A percentile compares a stretch with the other conserved stretches of the same genome.
phyloP scores from a whole-genome alignment of 1,140 invertebrate genomes.

The Trachymyrmex cornetzi region DNA sequence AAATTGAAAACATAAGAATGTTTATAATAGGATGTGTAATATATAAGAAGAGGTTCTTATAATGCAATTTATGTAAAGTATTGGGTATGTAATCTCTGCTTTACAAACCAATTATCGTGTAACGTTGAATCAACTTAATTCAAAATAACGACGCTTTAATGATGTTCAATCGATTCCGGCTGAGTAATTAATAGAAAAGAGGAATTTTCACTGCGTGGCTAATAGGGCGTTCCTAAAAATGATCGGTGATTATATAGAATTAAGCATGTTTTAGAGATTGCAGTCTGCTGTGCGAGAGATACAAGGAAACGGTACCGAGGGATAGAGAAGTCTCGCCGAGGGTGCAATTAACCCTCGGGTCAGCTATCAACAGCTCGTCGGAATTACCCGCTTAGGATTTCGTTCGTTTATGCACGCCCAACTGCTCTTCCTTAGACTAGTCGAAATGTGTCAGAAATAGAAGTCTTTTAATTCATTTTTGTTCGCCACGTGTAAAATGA shows the following conservation, averaged over 20 bases:
- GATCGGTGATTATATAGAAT: conserved; percentile 62
- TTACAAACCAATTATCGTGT: conserved; percentile 1
- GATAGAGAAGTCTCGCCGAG: conserved; percentile 73
- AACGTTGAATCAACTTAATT: conserved; percentile 14
- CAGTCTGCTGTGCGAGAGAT: conserved; percentile 43
- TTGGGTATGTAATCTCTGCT: background rate
- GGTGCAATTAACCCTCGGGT: conserved; percentile 82
- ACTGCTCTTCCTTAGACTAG: background rate
- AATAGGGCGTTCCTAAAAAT: conserved; percentile 43
- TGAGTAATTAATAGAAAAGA: conserved; percentile 35
- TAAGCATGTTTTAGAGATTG: conserved; percentile 73
- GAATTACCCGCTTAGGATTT: conserved; percentile 70
- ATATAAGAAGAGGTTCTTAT: background rate
- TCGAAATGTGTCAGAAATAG: conserved; percentile 28
- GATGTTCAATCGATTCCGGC: conserved; percentile 19
- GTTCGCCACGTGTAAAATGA: background rate
- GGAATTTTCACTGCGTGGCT: conserved; percentile 39
- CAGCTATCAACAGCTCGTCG: conserved; percentile 74
- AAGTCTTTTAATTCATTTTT: background rate
- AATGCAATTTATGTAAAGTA: background rate
- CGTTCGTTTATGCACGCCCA: conserved; percentile 66
- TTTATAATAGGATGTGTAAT: background rate
- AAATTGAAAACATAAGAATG: background rate
- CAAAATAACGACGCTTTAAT: background rate
- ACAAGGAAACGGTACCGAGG: conserved; percentile 42